Evolutionary conservation across 2,888 invertebrate genomes (phyloP).

Genomic region (Orthosia gothica): DNA sequence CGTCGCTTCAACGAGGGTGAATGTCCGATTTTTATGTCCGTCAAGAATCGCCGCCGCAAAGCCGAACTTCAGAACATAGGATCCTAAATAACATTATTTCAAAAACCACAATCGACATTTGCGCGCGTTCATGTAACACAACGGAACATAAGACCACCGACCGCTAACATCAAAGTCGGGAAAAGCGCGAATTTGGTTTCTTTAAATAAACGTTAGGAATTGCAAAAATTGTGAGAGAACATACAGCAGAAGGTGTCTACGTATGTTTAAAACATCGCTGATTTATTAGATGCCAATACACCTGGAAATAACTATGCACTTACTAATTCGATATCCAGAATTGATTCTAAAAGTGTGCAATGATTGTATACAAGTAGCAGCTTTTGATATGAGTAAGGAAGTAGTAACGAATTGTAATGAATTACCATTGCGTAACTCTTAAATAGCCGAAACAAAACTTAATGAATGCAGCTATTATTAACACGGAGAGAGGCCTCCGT

Average conservation of each 20-base stretch:
- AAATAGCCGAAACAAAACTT: constrained; percentile 50
- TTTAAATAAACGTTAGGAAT: constrained; percentile 38
- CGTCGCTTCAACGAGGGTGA: constrained; percentile 65
- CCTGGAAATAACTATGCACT: constrained; percentile 11
- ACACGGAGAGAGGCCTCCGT: constrained; percentile 46
- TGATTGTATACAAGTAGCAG: neutral
- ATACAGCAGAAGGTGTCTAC: constrained; percentile 36
- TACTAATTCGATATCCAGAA: constrained; percentile 1
- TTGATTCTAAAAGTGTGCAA: constrained; percentile 7
- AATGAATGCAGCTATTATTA: constrained; percentile 53
- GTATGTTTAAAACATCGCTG: constrained; percentile 23
- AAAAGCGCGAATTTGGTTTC: constrained; percentile 27
- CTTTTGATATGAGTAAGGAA: constrained; percentile 27
- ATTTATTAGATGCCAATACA: constrained; percentile 24
- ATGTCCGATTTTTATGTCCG: constrained; percentile 68
- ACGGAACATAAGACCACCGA: constrained; percentile 46
- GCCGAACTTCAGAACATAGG: neutral
- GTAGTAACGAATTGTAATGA: constrained; percentile 30
- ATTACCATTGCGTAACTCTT: constrained; percentile 35
- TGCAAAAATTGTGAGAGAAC: constrained; percentile 43
- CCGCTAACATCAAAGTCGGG: constrained; percentile 47
- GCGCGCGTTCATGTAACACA: constrained; percentile 55
- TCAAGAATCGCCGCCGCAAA: constrained; percentile 1
- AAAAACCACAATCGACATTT: constrained; percentile 36
- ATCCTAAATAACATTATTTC: constrained; percentile 33